These are phyloP conservation scores for Lagodon rhomboides DNA, from an alignment of 2,797 vertebrate species.

Conservation along the genomic window DNA sequence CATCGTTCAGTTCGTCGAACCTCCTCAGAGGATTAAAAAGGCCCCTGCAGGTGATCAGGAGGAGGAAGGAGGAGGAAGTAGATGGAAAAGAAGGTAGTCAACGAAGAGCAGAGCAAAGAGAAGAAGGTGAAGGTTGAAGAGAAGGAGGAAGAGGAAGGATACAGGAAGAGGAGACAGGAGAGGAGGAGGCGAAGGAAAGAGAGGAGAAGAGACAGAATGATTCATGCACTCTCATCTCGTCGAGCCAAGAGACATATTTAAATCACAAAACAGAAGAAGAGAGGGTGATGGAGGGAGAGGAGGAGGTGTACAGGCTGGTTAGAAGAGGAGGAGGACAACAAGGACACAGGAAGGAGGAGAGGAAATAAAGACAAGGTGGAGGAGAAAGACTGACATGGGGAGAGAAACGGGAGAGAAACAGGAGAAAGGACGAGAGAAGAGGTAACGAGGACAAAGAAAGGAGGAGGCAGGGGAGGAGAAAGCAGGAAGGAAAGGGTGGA, in stretches of 20 bases:
- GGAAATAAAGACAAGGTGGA: neutral
- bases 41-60: neutral
- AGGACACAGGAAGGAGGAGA: neutral
- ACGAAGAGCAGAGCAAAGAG: neutral
- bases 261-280: slow-evolving; percentile 14
- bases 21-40: no score
- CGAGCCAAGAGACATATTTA: slow-evolving; percentile 15
- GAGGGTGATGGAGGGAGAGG: neutral
- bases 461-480: neutral
- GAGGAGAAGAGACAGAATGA: neutral
- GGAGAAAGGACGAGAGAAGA: neutral
- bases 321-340: no score
- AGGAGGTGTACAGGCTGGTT: neutral
- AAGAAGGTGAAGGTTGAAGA: neutral
- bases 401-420: neutral
- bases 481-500: neutral
- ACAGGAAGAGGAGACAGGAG: neutral
- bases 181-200: neutral
- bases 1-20: no score
- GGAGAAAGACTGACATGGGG: slow-evolving; percentile 8
- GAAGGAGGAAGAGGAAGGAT: neutral
- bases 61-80: neutral
- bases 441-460: neutral
- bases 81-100: no score
- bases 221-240: neutral